Percentiles rank a stretch among this genome's conserved stretches.
phyloP scores from a whole-genome alignment of 2,797 vertebrate species.

The Hybognathus amarus region DNA sequence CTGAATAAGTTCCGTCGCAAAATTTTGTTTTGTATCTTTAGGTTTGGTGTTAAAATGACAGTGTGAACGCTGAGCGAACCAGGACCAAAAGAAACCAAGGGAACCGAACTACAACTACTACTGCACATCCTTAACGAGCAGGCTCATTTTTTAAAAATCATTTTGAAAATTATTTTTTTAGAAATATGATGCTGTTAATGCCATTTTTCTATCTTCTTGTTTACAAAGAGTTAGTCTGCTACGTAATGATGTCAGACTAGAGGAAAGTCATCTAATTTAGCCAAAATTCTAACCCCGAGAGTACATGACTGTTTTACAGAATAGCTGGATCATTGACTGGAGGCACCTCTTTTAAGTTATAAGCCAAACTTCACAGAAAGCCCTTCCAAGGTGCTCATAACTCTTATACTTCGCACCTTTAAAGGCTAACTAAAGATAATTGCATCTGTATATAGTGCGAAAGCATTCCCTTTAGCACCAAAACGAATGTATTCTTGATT shows the following conservation, averaged over 20 bases:
- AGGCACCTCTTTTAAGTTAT: slow-evolving; percentile 32
- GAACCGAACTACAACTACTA: background rate
- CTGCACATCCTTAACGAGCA: background rate
- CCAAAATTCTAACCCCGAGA: slow-evolving; percentile 52
- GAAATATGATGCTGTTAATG: background rate
- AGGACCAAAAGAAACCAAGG: background rate
- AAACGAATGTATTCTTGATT: slow-evolving; percentile 34
- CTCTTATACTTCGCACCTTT: background rate
- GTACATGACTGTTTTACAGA: slow-evolving; percentile 57
- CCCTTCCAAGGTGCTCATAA: slow-evolving; percentile 2
- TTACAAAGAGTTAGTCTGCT: slow-evolving; percentile 66
- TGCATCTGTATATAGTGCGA: slow-evolving; percentile 1
- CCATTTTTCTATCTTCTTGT: background rate
- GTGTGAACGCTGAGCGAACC: too few relatives aligned
- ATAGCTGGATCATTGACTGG: slow-evolving; percentile 49
- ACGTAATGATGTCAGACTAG: slow-evolving; percentile 68
- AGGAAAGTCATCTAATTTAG: slow-evolving; percentile 73
- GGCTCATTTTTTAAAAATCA: background rate
- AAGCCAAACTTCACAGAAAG: slow-evolving; percentile 11
- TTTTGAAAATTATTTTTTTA: background rate
- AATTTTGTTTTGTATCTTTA: background rate
- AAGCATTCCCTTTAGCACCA: slow-evolving; percentile 9
- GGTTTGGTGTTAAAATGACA: background rate
- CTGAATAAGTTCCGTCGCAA: background rate
- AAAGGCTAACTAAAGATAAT: slow-evolving; percentile 16